These are phyloP conservation scores for Sminthurinus signatus DNA, from an alignment of 1,140 invertebrate species.

Conservation along the genomic window DNA sequence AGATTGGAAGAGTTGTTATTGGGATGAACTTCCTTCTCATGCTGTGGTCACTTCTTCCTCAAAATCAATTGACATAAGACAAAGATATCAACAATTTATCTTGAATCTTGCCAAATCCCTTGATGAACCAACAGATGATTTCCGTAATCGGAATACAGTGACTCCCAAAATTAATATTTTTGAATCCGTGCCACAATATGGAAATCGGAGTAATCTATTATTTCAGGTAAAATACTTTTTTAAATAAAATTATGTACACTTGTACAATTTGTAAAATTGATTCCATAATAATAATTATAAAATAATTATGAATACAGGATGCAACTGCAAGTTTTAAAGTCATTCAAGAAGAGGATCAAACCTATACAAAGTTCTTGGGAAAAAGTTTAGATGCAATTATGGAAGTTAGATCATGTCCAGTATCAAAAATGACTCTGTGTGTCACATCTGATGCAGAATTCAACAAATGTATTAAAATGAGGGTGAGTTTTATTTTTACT, in stretches of 20 bases:
- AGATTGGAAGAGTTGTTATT: constrained; percentile 73
- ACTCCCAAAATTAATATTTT: constrained; percentile 60
- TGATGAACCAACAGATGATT: constrained; percentile 21
- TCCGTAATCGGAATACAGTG: not conserved
- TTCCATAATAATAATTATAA: no score
- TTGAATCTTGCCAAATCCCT: constrained; percentile 49
- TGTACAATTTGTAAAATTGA: no score
- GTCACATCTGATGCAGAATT: constrained; percentile 84
- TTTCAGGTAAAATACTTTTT: constrained; percentile 61
- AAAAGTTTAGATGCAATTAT: constrained; percentile 59
- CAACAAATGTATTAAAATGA: constrained; percentile 91
- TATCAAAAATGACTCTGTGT: constrained; percentile 72
- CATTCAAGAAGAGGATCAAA: constrained; percentile 50
- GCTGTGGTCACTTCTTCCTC: constrained; percentile 81
- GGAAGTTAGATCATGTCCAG: constrained; percentile 68
- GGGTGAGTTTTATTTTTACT: constrained; percentile 59
- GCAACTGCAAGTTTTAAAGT: not conserved
- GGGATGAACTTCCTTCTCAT: constrained; percentile 78
- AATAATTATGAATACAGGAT: no score
- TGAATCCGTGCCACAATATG: constrained; percentile 62
- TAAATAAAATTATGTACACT: not conserved
- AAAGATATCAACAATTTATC: constrained; percentile 52
- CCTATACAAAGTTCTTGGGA: constrained; percentile 56
- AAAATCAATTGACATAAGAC: constrained; percentile 54
- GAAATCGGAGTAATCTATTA: constrained; percentile 57